Base-by-base conservation (phyloP, 2,888 invertebrate genomes). In the Lepidocyrtoides sp. region DNA sequence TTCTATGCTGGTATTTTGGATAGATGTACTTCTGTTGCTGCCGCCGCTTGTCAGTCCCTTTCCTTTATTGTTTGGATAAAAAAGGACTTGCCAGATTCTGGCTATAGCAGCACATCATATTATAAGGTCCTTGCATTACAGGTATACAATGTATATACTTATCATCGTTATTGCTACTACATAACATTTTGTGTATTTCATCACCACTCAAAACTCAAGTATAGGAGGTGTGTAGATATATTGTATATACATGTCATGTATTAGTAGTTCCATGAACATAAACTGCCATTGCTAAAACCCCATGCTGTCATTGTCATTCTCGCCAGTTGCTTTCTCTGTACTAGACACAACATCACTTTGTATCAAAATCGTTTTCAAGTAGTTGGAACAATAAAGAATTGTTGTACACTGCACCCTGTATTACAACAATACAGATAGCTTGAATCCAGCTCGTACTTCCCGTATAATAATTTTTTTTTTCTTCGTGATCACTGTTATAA, bases 241-340 rank as follows among this genome's bases (percentile, higher is more conserved):
- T n/a, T n/a, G n/a, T n/a, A n/a, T n/a, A n/a, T n/a, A n/a, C n/a
- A n/a, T n/a, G n/a, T n/a, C n/a, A n/a, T n/a, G n/a, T n/a, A n/a
- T n/a, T n/a, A n/a, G n/a, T n/a, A n/a, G n/a, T n/a, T n/a, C n/a
- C n/a, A n/a, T n/a, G n/a, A n/a, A n/a, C n/a, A n/a, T n/a, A n/a
- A n/a, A n/a, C n/a, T n/a, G n/a, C n/a, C n/a, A n/a, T 75, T 66
- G 5, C 75, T n/a, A 7, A 32, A 10, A 44, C 69, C 83, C 63
- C 89, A 81, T 89, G 72, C 75, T 83, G 79, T 87, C 83, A 63
- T 63, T 77, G 89, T 83, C 83, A 83, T 75, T 89, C 29, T 83
- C 69, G 69, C 41, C 69, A 41, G 36, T 69, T 89, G 77, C 89
- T 89, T 89, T 89, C 83, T 83, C 81, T 81, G 26, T 20, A 69